Conservation (phyloP, 2,113 vertebrate species). For the Lanius collurio region DNA sequence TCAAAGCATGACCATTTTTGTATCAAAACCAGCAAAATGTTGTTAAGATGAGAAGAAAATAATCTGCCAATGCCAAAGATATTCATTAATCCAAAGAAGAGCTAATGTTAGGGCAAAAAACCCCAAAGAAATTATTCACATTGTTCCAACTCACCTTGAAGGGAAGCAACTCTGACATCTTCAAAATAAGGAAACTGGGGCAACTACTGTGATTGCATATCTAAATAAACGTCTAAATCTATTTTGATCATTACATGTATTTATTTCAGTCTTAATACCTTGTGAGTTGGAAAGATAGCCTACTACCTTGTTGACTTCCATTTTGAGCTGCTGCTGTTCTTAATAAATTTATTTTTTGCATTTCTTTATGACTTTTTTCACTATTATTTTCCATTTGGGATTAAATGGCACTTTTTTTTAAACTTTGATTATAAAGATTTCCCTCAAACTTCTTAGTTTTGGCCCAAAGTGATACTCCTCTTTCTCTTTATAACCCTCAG, state of each 20-base stretch:
- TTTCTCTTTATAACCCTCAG: background rate
- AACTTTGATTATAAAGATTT: background rate
- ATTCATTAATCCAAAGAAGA: background rate
- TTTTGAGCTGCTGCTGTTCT: background rate
- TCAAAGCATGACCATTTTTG: background rate
- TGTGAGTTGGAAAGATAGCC: background rate
- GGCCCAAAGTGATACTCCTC: background rate
- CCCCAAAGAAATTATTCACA: background rate
- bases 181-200: background rate
- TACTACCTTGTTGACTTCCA: background rate
- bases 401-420: background rate
- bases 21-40: background rate
- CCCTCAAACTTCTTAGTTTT: background rate
- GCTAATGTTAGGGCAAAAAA: background rate
- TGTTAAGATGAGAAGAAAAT: background rate
- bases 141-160: background rate
- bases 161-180: background rate
- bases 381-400: background rate
- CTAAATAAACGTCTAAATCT: background rate
- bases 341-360: background rate
- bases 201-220: background rate
- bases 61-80: background rate
- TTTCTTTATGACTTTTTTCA: background rate
- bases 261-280: background rate
- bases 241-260: background rate